Evolutionary conservation across 2,888 invertebrate species (phyloP), one percentile per base, ranked within the genome.

Genomic region (Caenorhabditis parvicauda): DNA sequence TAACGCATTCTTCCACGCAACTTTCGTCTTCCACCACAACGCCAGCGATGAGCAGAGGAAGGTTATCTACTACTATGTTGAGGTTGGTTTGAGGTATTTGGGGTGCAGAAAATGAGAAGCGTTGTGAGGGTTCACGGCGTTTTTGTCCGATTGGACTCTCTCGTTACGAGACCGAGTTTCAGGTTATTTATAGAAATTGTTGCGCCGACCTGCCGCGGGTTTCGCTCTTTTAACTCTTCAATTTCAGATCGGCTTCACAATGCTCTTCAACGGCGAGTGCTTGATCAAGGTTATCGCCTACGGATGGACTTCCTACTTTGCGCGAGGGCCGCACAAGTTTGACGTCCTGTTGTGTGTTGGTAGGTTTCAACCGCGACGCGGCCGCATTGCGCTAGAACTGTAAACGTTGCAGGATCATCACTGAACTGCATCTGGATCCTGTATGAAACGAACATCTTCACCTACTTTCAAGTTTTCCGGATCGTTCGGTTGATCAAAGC

Each of bases 281-380:
- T 81, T 94, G 32, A 91, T 98, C 81, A 99, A 99, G 85, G 90
- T 98, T 71, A 93, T 93, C 89, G 96, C 96, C 81, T 86, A 96
- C 47, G 95, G 96, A 2, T 90, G 94, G 86, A 87, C 89, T 54
- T 91, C 92, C 12, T 99, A 98, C 81, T 91, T 91, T 84, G 90
- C 91, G 78, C 91, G 96, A 22, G 79, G 79, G 21, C 70, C 74
- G 48, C 74, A 75, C 65, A 77, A 70, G 83, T 96, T 98, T 84
- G 98, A 99, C 83, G 83, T 96, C 29, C 84, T 95, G 0, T 84
- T 99, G 54, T 90, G 92, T 1, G 87, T 94, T 60, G 95, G 95
- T 22, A 95, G 95, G 55, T 52, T 22, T 4, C 29, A 27, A 24
- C 27, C 24, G 5, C 6, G 5, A n/a, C 21, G n/a, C 24, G 22